Percentiles rank a stretch among this genome's conserved stretches.
These are phyloP conservation scores for Campoletis raptor DNA, from an alignment of 2,888 invertebrate genomes.

Conservation along the genomic window DNA sequence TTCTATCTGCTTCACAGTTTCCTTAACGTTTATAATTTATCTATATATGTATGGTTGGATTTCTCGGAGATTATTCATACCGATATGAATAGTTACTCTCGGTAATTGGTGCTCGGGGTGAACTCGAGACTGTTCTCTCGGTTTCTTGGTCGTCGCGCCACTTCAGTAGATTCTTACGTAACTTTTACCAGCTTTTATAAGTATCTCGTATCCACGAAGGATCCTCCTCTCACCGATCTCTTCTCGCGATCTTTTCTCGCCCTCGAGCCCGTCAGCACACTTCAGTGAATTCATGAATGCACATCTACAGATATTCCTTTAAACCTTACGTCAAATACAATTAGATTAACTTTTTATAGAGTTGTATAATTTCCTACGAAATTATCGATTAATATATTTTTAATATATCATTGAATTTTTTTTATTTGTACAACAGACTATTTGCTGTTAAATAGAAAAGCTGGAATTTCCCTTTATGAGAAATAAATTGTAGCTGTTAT, in stretches of 20 bases:
- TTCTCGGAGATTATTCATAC: constrained; percentile 71
- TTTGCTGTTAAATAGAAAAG: not conserved
- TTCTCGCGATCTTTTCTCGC: constrained; percentile 40
- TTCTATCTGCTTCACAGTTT: constrained; percentile 3
- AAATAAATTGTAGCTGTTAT: not conserved
- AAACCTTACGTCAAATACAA: not conserved
- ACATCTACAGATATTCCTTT: not conserved
- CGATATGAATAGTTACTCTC: constrained; percentile 75
- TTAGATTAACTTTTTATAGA: constrained; percentile 3
- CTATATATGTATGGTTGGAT: constrained; percentile 24
- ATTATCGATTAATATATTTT: not conserved
- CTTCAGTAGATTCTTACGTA: not conserved
- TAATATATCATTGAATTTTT: not conserved
- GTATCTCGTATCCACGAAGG: not conserved
- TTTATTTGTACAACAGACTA: not conserved
- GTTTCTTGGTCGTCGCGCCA: constrained; percentile 15
- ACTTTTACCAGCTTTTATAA: constrained; percentile 24
- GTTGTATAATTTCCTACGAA: not conserved
- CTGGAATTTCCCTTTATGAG: not conserved
- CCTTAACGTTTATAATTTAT: constrained; percentile 8
- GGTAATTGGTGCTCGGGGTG: constrained; percentile 72
- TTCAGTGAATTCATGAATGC: not conserved
- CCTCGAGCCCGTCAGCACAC: constrained; percentile 19
- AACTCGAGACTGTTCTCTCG: constrained; percentile 27
- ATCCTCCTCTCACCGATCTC: constrained; percentile 42